Conservation (phyloP, 2,113 vertebrate genomes). For the Amphiprion ocellaris region DNA sequence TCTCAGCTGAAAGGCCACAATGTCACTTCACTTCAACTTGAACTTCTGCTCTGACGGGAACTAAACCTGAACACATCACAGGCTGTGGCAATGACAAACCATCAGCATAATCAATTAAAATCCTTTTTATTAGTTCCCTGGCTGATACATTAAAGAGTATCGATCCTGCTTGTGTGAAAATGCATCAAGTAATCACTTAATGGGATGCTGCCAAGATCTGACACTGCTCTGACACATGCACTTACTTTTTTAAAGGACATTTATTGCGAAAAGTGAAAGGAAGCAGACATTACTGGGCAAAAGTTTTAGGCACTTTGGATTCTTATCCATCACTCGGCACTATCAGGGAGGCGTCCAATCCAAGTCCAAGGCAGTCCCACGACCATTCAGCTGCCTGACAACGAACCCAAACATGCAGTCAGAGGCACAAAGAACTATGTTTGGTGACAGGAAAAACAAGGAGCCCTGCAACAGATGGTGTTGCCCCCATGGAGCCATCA, state of each 20-base stretch:
- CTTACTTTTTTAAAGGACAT: slow-evolving; percentile 46
- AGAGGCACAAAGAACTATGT: background rate
- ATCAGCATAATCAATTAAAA: slow-evolving; percentile 68
- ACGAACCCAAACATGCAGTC: background rate
- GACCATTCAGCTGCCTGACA: background rate
- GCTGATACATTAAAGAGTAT: slow-evolving; percentile 68
- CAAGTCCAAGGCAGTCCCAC: background rate
- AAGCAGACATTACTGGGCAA: slow-evolving; percentile 1
- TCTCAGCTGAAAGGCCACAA: slow-evolving; percentile 36
- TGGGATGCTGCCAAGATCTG: slow-evolving; percentile 51
- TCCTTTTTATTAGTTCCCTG: slow-evolving; percentile 60
- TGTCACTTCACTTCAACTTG: slow-evolving; percentile 48
- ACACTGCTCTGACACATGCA: slow-evolving; percentile 43
- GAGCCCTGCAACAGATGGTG: background rate
- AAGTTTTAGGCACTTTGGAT: slow-evolving; percentile 6
- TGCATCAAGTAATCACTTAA: slow-evolving; percentile 69
- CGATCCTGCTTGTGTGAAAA: slow-evolving; percentile 56
- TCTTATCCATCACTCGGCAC: slow-evolving; percentile 5
- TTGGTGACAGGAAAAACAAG: background rate
- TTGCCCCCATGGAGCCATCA: background rate
- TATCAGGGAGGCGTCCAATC: background rate
- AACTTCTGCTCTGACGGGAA: slow-evolving; percentile 45
- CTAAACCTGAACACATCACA: slow-evolving; percentile 30
- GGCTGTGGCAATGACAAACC: slow-evolving; percentile 29
- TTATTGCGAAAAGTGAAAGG: slow-evolving; percentile 52